Base-by-base conservation (phyloP, 2,113 vertebrate genomes). In the Salvelinus alpinus region DNA sequence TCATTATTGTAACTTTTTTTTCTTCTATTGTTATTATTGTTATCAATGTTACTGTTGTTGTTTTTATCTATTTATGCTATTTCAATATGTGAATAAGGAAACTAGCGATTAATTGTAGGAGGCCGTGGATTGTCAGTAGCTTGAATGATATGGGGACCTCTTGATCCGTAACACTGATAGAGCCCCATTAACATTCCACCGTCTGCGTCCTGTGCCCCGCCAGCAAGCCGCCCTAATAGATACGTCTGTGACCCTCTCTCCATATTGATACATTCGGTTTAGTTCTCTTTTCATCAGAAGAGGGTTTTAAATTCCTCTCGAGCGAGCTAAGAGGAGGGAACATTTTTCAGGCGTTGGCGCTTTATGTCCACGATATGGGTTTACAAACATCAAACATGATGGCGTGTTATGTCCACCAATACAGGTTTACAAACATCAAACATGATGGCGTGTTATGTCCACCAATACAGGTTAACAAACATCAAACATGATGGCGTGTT, bases 81-180 rank as follows among this genome's bases (percentile, higher is more conserved):
- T 60, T 64, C 12, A 64, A 73, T 67, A 48, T 82, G 78, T 64
- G 59, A 76, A 87, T 84, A 64, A 73, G 83, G 87, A 87, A 88
- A n/a, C n/a, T n/a, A 78, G 70, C 73, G 80, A 81, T 87, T 90
- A 83, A 88, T 84, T 87, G 76, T 81, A 80, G 82, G 86, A 89
- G 92, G 86, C 92, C 90, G 93, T 91, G 90, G 82, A 82, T 86
- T 92, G 93, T 93, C 93, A 92, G 78, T 74, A 73, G 70, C 57
- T 82, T 93, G 94, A 95, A 91, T 90, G 89, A 94, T 94, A 76
- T 16, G 83, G 75, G 78, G 85, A 74, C 75, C 82, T 82, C 85
- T 82, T 87, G 91, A 91, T 91, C 82, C 84, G 79, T 67, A 77
- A 68, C 80, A 59, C 89, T 90, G 92, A 90, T 92, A 93, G 80